phyloP scores from a whole-genome alignment of 1,140 invertebrate species.

The Meloidogyne hapla region DNA sequence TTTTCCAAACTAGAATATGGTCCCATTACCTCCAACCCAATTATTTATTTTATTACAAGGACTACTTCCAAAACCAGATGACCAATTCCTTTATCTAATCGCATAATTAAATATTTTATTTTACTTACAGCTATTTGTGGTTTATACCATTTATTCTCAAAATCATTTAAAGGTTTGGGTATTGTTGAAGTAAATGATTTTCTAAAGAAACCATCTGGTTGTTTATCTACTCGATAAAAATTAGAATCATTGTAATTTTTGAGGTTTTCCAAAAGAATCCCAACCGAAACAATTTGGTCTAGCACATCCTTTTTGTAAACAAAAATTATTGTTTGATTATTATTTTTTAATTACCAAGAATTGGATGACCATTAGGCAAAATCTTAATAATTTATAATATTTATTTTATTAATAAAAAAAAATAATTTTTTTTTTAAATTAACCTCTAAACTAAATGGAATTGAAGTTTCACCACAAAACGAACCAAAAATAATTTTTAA shows the following conservation, averaged over 20 bases:
- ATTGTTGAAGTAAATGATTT: slow-evolving; percentile 13
- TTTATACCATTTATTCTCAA: slow-evolving; percentile 36
- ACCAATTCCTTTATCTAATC: slow-evolving; percentile 37
- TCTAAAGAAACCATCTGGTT: slow-evolving; percentile 50
- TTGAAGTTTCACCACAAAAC: slow-evolving; percentile 36
- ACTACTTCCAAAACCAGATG: slow-evolving; percentile 34
- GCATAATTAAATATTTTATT: too few relatives aligned
- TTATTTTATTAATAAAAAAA: background rate
- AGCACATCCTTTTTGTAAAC: slow-evolving; percentile 33
- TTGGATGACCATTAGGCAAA: slow-evolving; percentile 35
- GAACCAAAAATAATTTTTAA: slow-evolving; percentile 23
- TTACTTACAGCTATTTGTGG: slow-evolving; percentile 39
- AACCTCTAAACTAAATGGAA: slow-evolving; percentile 40
- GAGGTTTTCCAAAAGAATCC: slow-evolving; percentile 26
- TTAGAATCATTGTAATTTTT: slow-evolving; percentile 7
- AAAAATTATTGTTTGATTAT: background rate
- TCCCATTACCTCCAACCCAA: slow-evolving; percentile 54
- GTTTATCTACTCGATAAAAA: slow-evolving; percentile 44
- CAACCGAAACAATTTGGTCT: slow-evolving; percentile 45
- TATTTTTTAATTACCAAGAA: slow-evolving; percentile 23
- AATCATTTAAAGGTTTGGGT: slow-evolving; percentile 22
- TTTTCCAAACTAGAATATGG: slow-evolving; percentile 41
- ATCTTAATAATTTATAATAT: slow-evolving; percentile 8
- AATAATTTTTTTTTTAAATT: background rate
- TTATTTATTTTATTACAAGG: slow-evolving; percentile 39